These are phyloP conservation scores for Microplitis deprimator DNA, from an alignment of 2,888 invertebrate genomes.

Conservation along the genomic window DNA sequence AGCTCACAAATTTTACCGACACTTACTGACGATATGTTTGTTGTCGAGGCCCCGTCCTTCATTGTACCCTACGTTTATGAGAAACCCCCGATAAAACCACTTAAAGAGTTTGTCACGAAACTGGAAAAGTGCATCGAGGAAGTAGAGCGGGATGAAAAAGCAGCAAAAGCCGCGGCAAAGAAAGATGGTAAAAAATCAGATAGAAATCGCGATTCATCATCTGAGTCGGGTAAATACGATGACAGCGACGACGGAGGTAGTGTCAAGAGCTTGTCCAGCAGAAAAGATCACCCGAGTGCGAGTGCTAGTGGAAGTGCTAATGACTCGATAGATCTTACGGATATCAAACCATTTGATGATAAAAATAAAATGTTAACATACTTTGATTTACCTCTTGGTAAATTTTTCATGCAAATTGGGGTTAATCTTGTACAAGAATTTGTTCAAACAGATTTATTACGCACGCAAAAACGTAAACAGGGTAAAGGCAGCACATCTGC, in stretches of 20 bases:
- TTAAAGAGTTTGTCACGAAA: slow-evolving; percentile 81
- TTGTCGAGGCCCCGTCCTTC: slow-evolving; percentile 92
- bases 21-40: slow-evolving; percentile 92
- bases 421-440: slow-evolving; percentile 92
- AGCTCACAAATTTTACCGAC: slow-evolving; percentile 82
- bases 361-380: slow-evolving; percentile 78
- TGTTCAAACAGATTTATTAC: slow-evolving; percentile 92
- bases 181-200: slow-evolving; percentile 55
- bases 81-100: slow-evolving; percentile 85
- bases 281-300: slow-evolving; percentile 65
- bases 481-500: slow-evolving; percentile 78
- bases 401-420: slow-evolving; percentile 93
- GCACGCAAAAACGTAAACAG: slow-evolving; percentile 88
- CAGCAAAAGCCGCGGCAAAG: slow-evolving; percentile 62
- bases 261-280: slow-evolving; percentile 69
- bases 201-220: slow-evolving; percentile 18
- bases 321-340: slow-evolving; percentile 54
- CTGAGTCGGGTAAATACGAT: slow-evolving; percentile 49
- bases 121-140: slow-evolving; percentile 78
- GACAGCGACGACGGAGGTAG: slow-evolving; percentile 75
- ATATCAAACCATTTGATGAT: slow-evolving; percentile 53
- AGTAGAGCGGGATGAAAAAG: slow-evolving; percentile 73
- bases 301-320: slow-evolving; percentile 49
- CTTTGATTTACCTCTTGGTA: slow-evolving; percentile 89
- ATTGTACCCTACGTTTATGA: slow-evolving; percentile 95